These are phyloP conservation scores for Solenodon paradoxus DNA, from an alignment of 2,113 vertebrate species.

Conservation along the genomic window DNA sequence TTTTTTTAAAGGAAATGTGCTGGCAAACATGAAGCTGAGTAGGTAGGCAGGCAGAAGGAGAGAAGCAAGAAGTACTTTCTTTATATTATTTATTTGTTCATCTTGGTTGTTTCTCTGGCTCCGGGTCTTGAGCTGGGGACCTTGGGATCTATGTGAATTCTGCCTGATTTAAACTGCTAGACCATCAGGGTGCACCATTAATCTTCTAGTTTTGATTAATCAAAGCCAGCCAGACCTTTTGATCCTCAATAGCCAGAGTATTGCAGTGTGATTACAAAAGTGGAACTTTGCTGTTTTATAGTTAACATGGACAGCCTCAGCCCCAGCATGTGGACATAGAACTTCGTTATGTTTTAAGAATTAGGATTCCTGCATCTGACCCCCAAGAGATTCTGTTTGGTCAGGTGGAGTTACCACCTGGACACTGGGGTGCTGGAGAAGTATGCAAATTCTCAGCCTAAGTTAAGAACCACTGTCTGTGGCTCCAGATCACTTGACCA, in stretches of 20 bases:
- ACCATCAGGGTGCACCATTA: no score
- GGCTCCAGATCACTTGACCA: neutral
- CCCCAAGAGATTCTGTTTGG: neutral
- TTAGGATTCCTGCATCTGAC: neutral
- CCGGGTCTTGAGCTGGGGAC: no score
- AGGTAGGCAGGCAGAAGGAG: no score
- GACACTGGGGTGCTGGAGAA: neutral
- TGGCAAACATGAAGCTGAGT: no score
- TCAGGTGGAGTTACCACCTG: neutral
- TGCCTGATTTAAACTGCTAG: no score
- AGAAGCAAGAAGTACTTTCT: no score
- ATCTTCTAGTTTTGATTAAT: neutral
- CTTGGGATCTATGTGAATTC: no score
- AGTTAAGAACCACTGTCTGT: neutral
- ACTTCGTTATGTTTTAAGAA: neutral
- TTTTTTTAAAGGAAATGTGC: no score
- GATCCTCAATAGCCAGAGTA: neutral
- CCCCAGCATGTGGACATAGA: no score
- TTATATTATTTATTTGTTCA: no score
- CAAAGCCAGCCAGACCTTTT: neutral
- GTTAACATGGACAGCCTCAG: no score
- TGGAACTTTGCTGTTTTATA: neutral
- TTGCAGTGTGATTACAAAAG: rapidly evolving
- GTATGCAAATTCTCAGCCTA: neutral
- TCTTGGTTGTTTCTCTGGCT: no score